Conservation (phyloP, 1,140 invertebrate genomes). For the Drosophila nannoptera region DNA sequence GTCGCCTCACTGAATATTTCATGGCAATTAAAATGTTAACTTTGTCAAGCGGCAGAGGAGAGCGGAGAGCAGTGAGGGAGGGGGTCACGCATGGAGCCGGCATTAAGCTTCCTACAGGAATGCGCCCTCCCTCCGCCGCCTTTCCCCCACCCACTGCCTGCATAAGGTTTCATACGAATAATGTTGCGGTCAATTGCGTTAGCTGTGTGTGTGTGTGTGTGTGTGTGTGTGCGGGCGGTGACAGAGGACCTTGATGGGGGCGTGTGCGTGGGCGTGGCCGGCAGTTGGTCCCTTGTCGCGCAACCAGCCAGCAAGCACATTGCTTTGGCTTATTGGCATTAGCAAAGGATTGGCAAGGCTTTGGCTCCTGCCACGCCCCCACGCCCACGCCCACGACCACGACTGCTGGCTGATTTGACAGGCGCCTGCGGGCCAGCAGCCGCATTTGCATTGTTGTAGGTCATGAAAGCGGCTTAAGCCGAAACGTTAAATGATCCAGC, state of each 20-base stretch:
- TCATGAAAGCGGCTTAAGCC: slow-evolving; percentile 34
- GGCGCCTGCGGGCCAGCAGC: slow-evolving; percentile 30
- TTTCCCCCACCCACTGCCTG: slow-evolving; percentile 9
- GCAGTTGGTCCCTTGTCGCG: slow-evolving; percentile 4
- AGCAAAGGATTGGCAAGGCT: slow-evolving; percentile 41
- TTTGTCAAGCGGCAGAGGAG: slow-evolving; percentile 61
- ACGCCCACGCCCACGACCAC: background rate
- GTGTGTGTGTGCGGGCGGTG: slow-evolving; percentile 2
- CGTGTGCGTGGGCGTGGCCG: background rate
- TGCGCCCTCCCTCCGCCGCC: slow-evolving; percentile 1
- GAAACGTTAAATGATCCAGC: slow-evolving; percentile 36
- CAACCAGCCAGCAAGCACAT: slow-evolving; percentile 14
- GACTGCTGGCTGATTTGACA: slow-evolving; percentile 37
- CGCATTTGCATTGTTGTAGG: slow-evolving; percentile 25
- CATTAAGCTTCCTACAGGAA: slow-evolving; percentile 21
- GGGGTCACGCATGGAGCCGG: slow-evolving; percentile 25
- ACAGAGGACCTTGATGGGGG: background rate
- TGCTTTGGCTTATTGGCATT: slow-evolving; percentile 62
- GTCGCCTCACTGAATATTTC: slow-evolving; percentile 62
- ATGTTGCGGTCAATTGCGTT: slow-evolving; percentile 74
- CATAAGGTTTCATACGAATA: slow-evolving; percentile 49
- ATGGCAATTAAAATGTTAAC: slow-evolving; percentile 76
- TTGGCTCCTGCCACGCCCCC: slow-evolving; percentile 15
- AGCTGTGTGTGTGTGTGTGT: slow-evolving; percentile 8
- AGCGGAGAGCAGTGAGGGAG: too few relatives aligned